These are phyloP conservation scores for Parambassis ranga DNA, from an alignment of 2,797 vertebrate genomes.

Conservation along the genomic window DNA sequence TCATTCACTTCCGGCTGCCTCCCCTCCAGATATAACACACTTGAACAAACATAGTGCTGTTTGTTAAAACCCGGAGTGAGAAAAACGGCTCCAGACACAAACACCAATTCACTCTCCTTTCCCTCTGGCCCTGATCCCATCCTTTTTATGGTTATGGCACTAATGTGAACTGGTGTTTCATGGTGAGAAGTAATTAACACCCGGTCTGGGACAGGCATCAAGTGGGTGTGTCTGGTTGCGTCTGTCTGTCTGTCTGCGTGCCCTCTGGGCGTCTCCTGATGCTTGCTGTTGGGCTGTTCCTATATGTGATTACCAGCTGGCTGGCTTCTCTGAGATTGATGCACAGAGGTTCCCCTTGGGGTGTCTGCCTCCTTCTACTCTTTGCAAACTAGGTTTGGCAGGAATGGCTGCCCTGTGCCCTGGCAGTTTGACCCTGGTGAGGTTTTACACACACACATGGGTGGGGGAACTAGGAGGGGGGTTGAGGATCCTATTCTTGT, in stretches of 20 bases:
- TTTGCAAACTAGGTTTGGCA: conserved; percentile 68
- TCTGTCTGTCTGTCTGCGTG: conserved; percentile 43
- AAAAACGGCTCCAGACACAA: conserved; percentile 23
- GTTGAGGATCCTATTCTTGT: conserved; percentile 29
- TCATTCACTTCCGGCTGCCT: conserved; percentile 17
- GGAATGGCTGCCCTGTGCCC: conserved; percentile 49
- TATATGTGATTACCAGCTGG: conserved; percentile 75
- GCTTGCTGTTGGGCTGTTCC: conserved; percentile 50
- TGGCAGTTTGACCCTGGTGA: conserved; percentile 63
- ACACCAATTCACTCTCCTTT: conserved; percentile 10
- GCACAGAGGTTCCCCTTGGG: conserved; percentile 49
- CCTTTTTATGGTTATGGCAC: conserved; percentile 52
- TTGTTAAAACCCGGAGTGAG: conserved; percentile 30
- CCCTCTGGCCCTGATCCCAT: conserved; percentile 34
- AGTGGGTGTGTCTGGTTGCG: conserved; percentile 44
- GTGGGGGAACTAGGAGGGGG: neutral
- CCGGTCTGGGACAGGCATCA: conserved; percentile 45
- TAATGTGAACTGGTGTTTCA: conserved; percentile 62
- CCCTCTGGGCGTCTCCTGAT: conserved; percentile 33
- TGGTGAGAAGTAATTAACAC: conserved; percentile 74
- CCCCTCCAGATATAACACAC: conserved; percentile 39
- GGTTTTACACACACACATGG: conserved; percentile 42
- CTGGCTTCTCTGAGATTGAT: conserved; percentile 64
- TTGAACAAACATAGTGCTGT: conserved; percentile 35
- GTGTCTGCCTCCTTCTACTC: conserved; percentile 47